Evolutionary conservation across 2,888 invertebrate genomes (phyloP).

Genomic region (Thymelicus lineola): DNA sequence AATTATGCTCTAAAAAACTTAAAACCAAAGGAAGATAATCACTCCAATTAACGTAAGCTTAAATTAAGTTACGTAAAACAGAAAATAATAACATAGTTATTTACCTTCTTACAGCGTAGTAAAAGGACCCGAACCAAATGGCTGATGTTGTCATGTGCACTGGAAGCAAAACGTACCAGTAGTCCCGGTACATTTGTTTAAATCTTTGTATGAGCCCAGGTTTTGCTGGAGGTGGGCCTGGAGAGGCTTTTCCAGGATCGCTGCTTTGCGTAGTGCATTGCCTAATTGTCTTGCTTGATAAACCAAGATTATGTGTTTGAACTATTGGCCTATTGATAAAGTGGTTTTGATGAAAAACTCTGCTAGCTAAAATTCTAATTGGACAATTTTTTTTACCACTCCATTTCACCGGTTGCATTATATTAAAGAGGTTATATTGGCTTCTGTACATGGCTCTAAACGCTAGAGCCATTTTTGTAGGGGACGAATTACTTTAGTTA

Average conservation of each 20-base stretch:
- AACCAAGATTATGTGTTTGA: constrained; percentile 49
- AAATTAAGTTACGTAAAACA: too few species aligned
- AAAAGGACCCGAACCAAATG: constrained; percentile 95
- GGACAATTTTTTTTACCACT: constrained; percentile 57
- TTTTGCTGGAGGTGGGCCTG: constrained; percentile 67
- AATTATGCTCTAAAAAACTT: not conserved
- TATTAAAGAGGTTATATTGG: constrained; percentile 55
- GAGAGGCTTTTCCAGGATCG: constrained; percentile 45
- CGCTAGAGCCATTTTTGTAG: constrained; percentile 65
- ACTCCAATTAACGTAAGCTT: too few species aligned
- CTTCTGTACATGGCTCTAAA: constrained; percentile 64
- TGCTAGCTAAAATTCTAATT: constrained; percentile 59
- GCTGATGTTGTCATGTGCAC: constrained; percentile 96
- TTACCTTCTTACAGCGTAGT: constrained; percentile 94
- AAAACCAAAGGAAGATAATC: too few species aligned
- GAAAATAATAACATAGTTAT: constrained; percentile 24
- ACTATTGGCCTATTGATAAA: constrained; percentile 47
- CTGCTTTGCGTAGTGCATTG: constrained; percentile 53
- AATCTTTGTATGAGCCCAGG: constrained; percentile 91
- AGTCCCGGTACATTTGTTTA: constrained; percentile 96
- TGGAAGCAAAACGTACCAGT: constrained; percentile 98
- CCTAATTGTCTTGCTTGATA: constrained; percentile 49
- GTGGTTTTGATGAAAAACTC: constrained; percentile 57
- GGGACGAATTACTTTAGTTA: constrained; percentile 16
- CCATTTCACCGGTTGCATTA: constrained; percentile 71